A percentile compares a stretch with the other conserved stretches of the same genome.
Evolutionary conservation across 1,140 invertebrate species (phyloP).

Genomic region (Euschistus heros): DNA sequence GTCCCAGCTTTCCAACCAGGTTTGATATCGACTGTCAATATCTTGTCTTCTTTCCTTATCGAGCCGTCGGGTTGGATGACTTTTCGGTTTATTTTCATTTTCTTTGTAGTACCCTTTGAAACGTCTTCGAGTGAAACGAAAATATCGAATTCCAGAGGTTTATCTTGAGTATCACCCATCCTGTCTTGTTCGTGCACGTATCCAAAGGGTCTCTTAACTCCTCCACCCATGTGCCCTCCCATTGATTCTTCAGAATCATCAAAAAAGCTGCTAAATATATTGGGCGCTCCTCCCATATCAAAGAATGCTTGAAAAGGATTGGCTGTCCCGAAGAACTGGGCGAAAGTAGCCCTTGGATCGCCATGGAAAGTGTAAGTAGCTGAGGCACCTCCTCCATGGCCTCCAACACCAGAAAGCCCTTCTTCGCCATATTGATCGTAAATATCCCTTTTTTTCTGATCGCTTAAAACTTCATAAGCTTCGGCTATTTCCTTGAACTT

Average conservation of each 20-base stretch:
- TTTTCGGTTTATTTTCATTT: slow-evolving; percentile 97
- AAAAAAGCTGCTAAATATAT: slow-evolving; percentile 45
- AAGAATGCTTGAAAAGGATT: slow-evolving; percentile 60
- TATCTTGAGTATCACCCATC: slow-evolving; percentile 52
- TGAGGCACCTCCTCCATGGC: slow-evolving; percentile 32
- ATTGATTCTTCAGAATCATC: slow-evolving; percentile 39
- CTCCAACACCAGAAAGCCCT: slow-evolving; percentile 64
- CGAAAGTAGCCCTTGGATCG: slow-evolving; percentile 64
- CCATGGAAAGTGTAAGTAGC: slow-evolving; percentile 78
- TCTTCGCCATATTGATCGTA: slow-evolving; percentile 71
- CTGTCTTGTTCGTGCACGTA: not conserved
- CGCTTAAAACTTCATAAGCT: slow-evolving; percentile 68
- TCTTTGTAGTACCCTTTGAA: slow-evolving; percentile 86
- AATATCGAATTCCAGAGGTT: slow-evolving; percentile 92
- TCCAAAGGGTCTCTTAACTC: too few species aligned
- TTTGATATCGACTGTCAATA: slow-evolving; percentile 88
- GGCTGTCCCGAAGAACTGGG: slow-evolving; percentile 56
- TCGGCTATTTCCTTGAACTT: slow-evolving; percentile 24
- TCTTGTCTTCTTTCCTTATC: slow-evolving; percentile 89
- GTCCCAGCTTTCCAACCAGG: slow-evolving; percentile 99
- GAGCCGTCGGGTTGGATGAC: slow-evolving; percentile 77
- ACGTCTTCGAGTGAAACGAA: slow-evolving; percentile 89
- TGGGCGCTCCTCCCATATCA: slow-evolving; percentile 44
- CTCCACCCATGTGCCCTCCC: too few species aligned
- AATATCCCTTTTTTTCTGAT: slow-evolving; percentile 51